Conservation (phyloP, 2,888 invertebrate genomes). For the Cactoblastis cactorum region DNA sequence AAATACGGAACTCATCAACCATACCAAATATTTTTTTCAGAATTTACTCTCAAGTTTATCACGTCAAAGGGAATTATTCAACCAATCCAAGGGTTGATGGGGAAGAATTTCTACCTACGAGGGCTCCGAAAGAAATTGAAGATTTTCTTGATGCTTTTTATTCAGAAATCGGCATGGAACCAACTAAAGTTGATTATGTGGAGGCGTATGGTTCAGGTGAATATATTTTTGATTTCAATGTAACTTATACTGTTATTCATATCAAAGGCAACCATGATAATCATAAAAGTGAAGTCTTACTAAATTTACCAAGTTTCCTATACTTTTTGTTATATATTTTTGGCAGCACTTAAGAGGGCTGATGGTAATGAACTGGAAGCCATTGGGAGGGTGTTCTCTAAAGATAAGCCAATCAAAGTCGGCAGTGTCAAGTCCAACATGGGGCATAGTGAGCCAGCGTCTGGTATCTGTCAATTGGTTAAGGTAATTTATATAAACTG, state of each 20-base stretch:
- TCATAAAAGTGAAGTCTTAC: too few relatives aligned
- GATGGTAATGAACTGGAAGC: slow-evolving; percentile 82
- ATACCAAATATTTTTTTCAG: slow-evolving; percentile 25
- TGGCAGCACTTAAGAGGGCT: slow-evolving; percentile 70
- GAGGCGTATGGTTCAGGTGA: slow-evolving; percentile 91
- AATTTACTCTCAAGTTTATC: slow-evolving; percentile 48
- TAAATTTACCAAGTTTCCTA: background rate
- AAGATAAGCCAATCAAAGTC: slow-evolving; percentile 74
- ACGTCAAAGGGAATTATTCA: slow-evolving; percentile 36
- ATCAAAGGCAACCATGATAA: too few relatives aligned
- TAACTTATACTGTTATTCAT: background rate
- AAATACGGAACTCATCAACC: too few relatives aligned
- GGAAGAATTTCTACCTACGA: slow-evolving; percentile 33
- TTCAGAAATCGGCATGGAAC: slow-evolving; percentile 81
- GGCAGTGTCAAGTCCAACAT: slow-evolving; percentile 59
- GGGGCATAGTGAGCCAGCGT: slow-evolving; percentile 52
- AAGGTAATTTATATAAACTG: slow-evolving; percentile 53
- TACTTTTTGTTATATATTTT: background rate
- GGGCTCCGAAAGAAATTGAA: slow-evolving; percentile 51
- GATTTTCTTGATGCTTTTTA: slow-evolving; percentile 78
- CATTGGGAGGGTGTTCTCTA: slow-evolving; percentile 76
- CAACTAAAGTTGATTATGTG: slow-evolving; percentile 83
- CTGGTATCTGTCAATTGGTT: slow-evolving; percentile 70
- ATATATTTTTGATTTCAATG: background rate
- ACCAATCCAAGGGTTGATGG: slow-evolving; percentile 22